A percentile compares a stretch with the other conserved stretches of the same genome.
These are phyloP conservation scores for Orthonyx spaldingii DNA, from an alignment of 2,113 vertebrate species.

Conservation along the genomic window DNA sequence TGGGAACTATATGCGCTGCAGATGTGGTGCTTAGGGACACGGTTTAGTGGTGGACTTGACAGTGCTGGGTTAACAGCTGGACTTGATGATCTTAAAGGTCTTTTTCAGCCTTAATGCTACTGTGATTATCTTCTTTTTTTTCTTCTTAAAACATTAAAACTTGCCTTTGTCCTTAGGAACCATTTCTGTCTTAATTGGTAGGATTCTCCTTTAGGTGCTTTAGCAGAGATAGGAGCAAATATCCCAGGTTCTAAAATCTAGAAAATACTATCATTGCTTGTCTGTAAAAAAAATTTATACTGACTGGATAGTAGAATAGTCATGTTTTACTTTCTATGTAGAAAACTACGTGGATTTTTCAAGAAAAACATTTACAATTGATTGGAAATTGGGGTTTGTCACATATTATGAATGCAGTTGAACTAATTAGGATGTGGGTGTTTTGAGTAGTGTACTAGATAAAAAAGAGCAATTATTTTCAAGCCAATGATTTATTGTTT, in stretches of 20 bases:
- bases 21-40: rapidly evolving
- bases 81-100: not conserved
- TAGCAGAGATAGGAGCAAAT: not conserved
- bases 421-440: not conserved
- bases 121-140: not conserved
- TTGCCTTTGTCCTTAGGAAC: not conserved
- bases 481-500: not conserved
- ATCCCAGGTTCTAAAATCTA: not conserved
- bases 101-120: not conserved
- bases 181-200: not conserved
- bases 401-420: not conserved
- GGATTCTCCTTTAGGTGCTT: not conserved
- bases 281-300: not conserved
- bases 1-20: not conserved
- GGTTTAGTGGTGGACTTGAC: not conserved
- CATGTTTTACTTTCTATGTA: not conserved
- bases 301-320: not conserved
- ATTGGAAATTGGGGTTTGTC: not conserved
- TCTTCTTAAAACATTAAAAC: not conserved
- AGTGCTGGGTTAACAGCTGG: not conserved
- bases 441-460: not conserved
- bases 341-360: not conserved
- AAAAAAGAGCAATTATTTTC: slow-evolving; percentile 10
- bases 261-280: not conserved
- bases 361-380: not conserved